Evolutionary conservation across 2,113 vertebrate species (phyloP), one percentile per base, ranked within the genome.

Genomic region (Leptobrachium leishanense): DNA sequence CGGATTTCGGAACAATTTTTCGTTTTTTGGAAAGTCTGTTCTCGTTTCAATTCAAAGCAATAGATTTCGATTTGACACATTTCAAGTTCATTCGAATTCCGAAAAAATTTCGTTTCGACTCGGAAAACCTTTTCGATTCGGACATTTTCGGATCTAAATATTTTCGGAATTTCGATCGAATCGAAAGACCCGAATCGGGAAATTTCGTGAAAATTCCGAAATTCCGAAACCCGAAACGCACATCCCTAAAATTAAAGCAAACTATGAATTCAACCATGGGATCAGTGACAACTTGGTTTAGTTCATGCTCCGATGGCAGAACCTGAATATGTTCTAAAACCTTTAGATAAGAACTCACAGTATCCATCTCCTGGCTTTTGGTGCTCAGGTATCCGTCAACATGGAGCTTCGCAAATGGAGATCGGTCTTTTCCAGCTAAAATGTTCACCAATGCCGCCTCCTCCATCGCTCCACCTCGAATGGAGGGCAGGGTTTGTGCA

Each of bases 401-500:
- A 0, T 53, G 12, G 43, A 68, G 15, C 13, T 71, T 64, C 1
- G 54, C 40, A 57, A 88, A 85, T 39, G 82, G 84, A 2, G 84
- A 86, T 2, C 83, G 41, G 6, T 69, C 68, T 11, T 82, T 64
- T 6, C 46, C 71, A 0, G 1, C 62, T 4, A 85, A 41, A 59
- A 83, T 40, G 2, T 86, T 69, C 3, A 3, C 50, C 1, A 90
- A 76, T 1, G 5, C 69, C 1, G 70, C 41, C 59, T 90, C 68
- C 2, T 83, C 70, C 71, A 50, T 40, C 0, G 8, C 50, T 1
- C 88, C 87, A 65, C 81, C 83, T 4, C 87, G 75, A 62, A 90
- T 84, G 10, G 55, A 65, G 31, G 86, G 84, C 9, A 89, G 55
- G 9, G 80, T 41, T 11, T 43, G 66, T 46, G 70, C 8, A 2